These are phyloP conservation scores for Emydoidea blandingii DNA, from an alignment of 2,797 vertebrate genomes.

Conservation along the genomic window DNA sequence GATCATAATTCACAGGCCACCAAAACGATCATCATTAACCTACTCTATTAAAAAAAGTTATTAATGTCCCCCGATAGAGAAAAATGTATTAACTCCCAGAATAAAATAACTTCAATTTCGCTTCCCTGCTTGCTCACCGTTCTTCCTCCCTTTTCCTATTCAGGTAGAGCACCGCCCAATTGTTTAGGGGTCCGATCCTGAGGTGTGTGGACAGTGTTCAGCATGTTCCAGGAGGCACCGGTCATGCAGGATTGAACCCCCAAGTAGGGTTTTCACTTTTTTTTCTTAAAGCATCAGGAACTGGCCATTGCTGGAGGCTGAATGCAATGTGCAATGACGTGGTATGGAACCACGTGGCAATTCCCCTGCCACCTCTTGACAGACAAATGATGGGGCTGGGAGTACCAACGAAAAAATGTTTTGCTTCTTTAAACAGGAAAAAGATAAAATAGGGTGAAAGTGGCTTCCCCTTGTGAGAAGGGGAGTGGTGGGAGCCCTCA, in stretches of 20 bases:
- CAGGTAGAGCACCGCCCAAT: not conserved
- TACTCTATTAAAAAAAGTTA: rapidly evolving
- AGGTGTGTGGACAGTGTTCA: rapidly evolving
- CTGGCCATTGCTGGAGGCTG: not conserved
- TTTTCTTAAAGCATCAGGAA: not conserved
- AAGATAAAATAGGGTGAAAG: not conserved
- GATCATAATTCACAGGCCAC: not conserved
- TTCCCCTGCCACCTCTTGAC: not conserved
- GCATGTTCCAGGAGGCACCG: not conserved
- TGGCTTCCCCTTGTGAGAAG: not conserved
- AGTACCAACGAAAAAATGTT: not conserved
- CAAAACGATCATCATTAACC: not conserved
- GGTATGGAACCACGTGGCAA: not conserved
- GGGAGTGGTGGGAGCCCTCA: not conserved
- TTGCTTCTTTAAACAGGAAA: not conserved
- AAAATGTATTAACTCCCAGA: not conserved
- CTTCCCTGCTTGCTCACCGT: rapidly evolving
- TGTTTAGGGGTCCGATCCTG: not conserved
- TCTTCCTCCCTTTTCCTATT: not conserved
- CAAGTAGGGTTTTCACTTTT: not conserved
- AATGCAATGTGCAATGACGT: not conserved
- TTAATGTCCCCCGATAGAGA: not conserved
- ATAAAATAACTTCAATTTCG: not conserved
- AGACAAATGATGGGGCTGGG: not conserved
- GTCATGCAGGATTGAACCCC: rapidly evolving